Evolutionary conservation across 92 coral and sea anemone species (phyloP), one percentile per base, ranked within the genome.

Genomic region (Phenganax stokvisi): DNA sequence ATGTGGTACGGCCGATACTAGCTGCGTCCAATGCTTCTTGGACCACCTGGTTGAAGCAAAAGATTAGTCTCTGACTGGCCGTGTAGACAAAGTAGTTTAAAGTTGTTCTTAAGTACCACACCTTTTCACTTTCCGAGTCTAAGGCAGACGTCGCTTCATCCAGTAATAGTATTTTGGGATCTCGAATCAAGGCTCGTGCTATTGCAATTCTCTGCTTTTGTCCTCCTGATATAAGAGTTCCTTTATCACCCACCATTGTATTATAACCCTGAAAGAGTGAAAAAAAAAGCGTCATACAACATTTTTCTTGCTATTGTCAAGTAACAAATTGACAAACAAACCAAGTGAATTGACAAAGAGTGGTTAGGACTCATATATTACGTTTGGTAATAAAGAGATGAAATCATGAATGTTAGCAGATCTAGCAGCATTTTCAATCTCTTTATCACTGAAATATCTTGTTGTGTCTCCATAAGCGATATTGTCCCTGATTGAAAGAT

Each of bases 11-110:
- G 25, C 97, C 97, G 72, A 85, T 89, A 61, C 97, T 93, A 54
- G 97, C 97, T 29, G 85, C 87, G 82, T 93, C 97, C 67, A 93
- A 84, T 9, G 97, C 97, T 75, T 90, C 89, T 74, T 92, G 97
- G 37, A 92, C 97, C 70, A 92, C 91, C 97, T 92, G 84, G 72
- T 12, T 28, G 67, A 59, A 25, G 27, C 65, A 47, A 73, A 16
- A 73, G 15, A 68, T 68, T 30, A 10, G 47, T 37, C 47, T 5
- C 47, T 37, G 47, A 37, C 47, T 37, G 28, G 67, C 20, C 25
- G 8, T 15, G 25, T 61, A 61, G 67, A 61, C 25, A 7, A 6
- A 15, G n/a, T 13, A 13, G 27, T 61, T 61, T 61, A 25, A 17
- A 61, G 6, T 1, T 8, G 47, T 37, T 1, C 3, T 37, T 37